Percentiles rank a stretch among this genome's conserved stretches.
phyloP scores from a whole-genome alignment of 2,113 vertebrate genomes.

The Apus apus region DNA sequence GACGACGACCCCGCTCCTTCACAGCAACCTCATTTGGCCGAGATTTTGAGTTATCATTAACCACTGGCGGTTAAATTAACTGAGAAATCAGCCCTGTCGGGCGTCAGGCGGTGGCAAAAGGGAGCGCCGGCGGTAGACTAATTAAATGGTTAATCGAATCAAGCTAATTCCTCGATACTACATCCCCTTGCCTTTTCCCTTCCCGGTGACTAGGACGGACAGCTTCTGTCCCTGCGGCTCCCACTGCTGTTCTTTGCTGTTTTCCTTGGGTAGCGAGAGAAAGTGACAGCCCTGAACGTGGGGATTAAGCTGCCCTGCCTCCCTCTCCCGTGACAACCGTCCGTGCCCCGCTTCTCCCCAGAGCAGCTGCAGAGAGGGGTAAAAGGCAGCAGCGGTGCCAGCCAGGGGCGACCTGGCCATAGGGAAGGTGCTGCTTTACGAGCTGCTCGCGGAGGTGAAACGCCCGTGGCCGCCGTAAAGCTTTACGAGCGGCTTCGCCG shows the following conservation, averaged over 20 bases:
- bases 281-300: background rate
- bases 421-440: background rate
- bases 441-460: background rate
- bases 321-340: rapidly evolving
- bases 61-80: conserved; percentile 35
- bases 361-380: background rate
- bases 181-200: background rate
- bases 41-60: conserved; percentile 51
- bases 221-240: background rate
- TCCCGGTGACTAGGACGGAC: background rate
- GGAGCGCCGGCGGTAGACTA: background rate
- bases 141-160: conserved; percentile 56
- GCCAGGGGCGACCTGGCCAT: background rate
- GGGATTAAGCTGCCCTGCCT: background rate
- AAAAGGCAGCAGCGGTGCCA: background rate
- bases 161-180: background rate
- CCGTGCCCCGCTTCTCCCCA: background rate
- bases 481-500: background rate
- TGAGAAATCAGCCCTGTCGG: conserved; percentile 28
- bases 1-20: background rate
- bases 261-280: background rate
- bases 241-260: background rate
- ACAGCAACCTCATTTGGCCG: conserved; percentile 22
- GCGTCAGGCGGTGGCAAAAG: background rate
- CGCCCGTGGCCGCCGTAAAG: background rate